Base-by-base conservation (phyloP, 2,888 invertebrate species). In the Creontiades dilutus region DNA sequence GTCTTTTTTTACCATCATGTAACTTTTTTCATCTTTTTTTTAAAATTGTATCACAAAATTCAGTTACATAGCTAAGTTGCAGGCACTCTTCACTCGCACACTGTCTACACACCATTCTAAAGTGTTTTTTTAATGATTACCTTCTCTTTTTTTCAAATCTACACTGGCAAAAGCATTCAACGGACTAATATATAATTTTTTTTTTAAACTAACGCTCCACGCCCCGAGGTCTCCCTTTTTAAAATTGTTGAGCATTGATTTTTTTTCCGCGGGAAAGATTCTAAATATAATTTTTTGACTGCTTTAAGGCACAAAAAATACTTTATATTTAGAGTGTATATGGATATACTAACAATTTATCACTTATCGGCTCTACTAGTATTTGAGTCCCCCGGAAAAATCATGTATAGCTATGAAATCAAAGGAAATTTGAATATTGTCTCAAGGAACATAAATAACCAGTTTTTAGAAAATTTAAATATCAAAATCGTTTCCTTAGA, bases 291-390 rank as follows among this genome's bases (percentile, higher is more conserved):
- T 90, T 89, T 90, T 90, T 84, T 85, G 90, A 80, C 87, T 90
- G 86, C 86, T 89, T 90, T 91, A 91, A 91, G 91, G 91, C 91
- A 91, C 91, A 90, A 90, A 90, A 90, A 91, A 90, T 87, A 84
- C 85, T 91, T 91, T 89, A 90, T 90, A 91, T 90, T 91, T 90
- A 91, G 91, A 91, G 86, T 86, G 89, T 89, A 61, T 48, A 89
- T 68, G 86, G 75, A 75, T 46, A 47, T 46, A 78, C 68, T 27
- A 82, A 52, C 52, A 82, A 52, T 48, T 23, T 52, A 82, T 19
- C 16, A 16, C 61, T 57, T 57, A 85, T 16, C 85, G 57, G 85
- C 52, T 82, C 52, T 68, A 82, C 82, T 82, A 52, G 52, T 82
- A 23, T 78, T 46, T 52, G 47, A 47, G 82, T 82, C 52, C 52